Base-by-base conservation (phyloP, 2,888 invertebrate species). In the Phyllotreta cruciferae region DNA sequence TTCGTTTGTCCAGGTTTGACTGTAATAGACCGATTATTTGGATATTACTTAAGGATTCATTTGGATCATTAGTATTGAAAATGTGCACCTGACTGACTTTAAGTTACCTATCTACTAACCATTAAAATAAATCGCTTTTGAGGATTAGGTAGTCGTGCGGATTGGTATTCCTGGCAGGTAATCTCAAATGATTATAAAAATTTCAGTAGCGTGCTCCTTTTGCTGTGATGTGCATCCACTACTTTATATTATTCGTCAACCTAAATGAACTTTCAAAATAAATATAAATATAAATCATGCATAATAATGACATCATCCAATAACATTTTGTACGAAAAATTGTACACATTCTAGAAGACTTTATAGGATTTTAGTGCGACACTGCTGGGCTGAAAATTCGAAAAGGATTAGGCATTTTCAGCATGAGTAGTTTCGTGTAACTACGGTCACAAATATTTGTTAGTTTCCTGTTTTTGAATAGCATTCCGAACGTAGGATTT, bases 101-200 rank as follows among this genome's bases (percentile, higher is more conserved):
- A 56, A 66, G 56, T 50, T 58, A 44, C 56, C n/a, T 24, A 24
- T 24, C 24, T 24, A 24, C 24, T 24, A 1, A 24, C 52, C 53
- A 63, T 66, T 66, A 63, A 62, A 63, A 52, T 62, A 66, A 70
- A 66, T 66, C 56, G 66, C 58, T 60, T 55, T 63, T 66, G 67
- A 70, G 64, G 69, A 69, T 70, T 66, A 70, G 67, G 70, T 66
- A 70, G 69, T 67, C 67, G 60, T 52, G 52, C 54, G 49, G 57
- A 24, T 57, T 61, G 53, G 58, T 64, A 62, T 62, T 62, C 47
- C 60, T 41, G 53, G 49, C 50, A 45, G 56, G 49, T 35, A 42
- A 52, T 60, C 57, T 36, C 44, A 41, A 47, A 60, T 42, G 35
- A 56, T 11, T 8, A 47, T 24, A 3, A 24, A 24, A 3, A 36